Evolutionary conservation across 1,140 invertebrate species (phyloP), one percentile per base, ranked within the genome.

Genomic region (Drosophila leontia): DNA sequence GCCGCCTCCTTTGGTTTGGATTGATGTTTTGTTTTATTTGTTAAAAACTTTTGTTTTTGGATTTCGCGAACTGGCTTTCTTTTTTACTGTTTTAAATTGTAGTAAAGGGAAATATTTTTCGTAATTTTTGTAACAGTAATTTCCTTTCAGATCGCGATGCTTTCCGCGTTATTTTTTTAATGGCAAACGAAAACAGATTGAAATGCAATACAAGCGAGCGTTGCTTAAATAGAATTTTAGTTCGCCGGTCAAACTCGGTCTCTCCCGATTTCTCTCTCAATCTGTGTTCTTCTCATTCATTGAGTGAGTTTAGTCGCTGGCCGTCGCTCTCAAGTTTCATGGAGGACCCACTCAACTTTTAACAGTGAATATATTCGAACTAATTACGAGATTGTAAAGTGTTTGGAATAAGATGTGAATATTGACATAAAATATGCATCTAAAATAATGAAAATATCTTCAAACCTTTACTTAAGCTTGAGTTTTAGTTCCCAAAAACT

Each of bases 201-300:
- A 67, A 67, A 47, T 67, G 63, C 58, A 64, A 63, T 67, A 42
- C 63, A 65, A 63, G 41, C 44, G 63, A 65, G 58, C 63, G 63
- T 47, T 65, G 63, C 63, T 65, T 65, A 65, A 65, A 65, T 65
- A 57, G 55, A 57, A 57, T 57, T 57, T 57, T 44, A 65, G 63
- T 63, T 65, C 63, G 63, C 63, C 62, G 62, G 62, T 65, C 32
- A 42, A 63, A 65, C 58, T 65, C 63, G 42, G 58, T 65, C 63
- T 61, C 62, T 65, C 58, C 57, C 62, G 59, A 65, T 65, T 61
- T 63, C 77, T 67, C 48, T 72, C 56, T 57, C 75, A 48, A 57
- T 75, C 61, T 34, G 35, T 58, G 45, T 67, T 59, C 23, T 42
- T 19, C 55, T 60, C 53, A 67, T 47, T 51, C 70, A 67, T 35